Evolutionary conservation across 2,888 invertebrate genomes (phyloP).

Genomic region (Seira sanloemensis): DNA sequence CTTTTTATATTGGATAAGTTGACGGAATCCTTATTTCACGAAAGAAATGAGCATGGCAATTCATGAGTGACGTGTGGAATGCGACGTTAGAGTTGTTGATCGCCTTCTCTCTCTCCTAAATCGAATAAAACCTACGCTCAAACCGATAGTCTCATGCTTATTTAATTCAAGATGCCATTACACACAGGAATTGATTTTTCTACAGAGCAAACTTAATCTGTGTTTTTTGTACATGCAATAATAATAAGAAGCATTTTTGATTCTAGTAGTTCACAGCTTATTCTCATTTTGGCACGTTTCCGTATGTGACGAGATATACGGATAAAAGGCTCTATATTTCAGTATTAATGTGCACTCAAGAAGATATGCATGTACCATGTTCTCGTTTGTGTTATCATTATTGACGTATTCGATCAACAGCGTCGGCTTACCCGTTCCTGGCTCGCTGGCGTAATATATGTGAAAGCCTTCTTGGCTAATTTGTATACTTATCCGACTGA

Average conservation of each 20-base stretch:
- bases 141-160: background rate
- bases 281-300: constrained; percentile 66
- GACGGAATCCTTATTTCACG: constrained; percentile 63
- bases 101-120: constrained; percentile 36
- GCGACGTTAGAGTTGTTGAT: constrained; percentile 61
- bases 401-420: constrained; percentile 62
- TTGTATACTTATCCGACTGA: constrained; percentile 30
- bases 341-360: constrained; percentile 22
- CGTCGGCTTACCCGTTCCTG: constrained; percentile 38
- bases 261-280: constrained; percentile 59
- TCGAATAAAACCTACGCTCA: constrained; percentile 57
- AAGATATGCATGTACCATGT: constrained; percentile 10
- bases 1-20: constrained; percentile 60
- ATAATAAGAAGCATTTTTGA: constrained; percentile 8
- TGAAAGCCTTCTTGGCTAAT: constrained; percentile 48
- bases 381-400: constrained; percentile 29
- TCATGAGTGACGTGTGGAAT: constrained; percentile 69
- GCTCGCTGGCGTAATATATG: constrained; percentile 46
- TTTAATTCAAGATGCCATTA: constrained; percentile 33
- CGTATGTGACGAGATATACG: constrained; percentile 43
- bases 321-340: constrained; percentile 2
- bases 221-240: background rate
- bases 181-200: constrained; percentile 45
- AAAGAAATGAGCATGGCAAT: constrained; percentile 68
- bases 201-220: background rate